phyloP scores from a whole-genome alignment of 2,797 vertebrate species.

The Parambassis ranga region DNA sequence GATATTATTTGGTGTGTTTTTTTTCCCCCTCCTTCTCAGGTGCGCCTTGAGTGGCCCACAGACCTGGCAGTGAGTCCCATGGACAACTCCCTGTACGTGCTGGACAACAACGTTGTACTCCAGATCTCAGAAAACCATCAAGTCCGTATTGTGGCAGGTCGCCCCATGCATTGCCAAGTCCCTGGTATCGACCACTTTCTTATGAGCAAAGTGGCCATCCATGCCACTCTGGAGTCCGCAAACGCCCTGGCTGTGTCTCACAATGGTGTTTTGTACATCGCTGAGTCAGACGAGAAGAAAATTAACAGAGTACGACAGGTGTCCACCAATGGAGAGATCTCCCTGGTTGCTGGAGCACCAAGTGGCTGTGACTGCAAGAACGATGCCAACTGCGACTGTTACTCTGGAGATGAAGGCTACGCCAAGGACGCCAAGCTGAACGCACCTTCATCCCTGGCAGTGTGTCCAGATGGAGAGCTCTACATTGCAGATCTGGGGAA shows the following conservation, averaged over 20 bases:
- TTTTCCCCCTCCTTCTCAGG: slow-evolving; percentile 79
- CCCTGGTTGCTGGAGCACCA: slow-evolving; percentile 91
- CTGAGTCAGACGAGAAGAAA: slow-evolving; percentile 97
- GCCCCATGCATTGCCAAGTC: slow-evolving; percentile 98
- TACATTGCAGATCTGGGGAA: slow-evolving; percentile 95
- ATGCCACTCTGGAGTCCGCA: slow-evolving; percentile 94
- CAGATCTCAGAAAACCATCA: slow-evolving; percentile 99
- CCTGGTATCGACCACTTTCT: slow-evolving; percentile 97
- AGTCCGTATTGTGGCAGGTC: slow-evolving; percentile 93
- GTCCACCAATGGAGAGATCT: slow-evolving; percentile 94
- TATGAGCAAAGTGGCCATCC: slow-evolving; percentile 93
- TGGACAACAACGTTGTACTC: slow-evolving; percentile 97
- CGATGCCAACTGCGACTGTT: slow-evolving; percentile 96
- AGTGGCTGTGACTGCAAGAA: slow-evolving; percentile 98
- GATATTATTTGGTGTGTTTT: slow-evolving; percentile 25
- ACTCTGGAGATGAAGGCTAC: slow-evolving; percentile 95
- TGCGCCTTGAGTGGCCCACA: slow-evolving; percentile 97
- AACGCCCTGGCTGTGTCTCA: slow-evolving; percentile 93
- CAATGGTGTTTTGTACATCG: slow-evolving; percentile 91
- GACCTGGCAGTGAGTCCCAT: slow-evolving; percentile 95
- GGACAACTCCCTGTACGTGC: slow-evolving; percentile 96
- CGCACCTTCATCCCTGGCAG: slow-evolving; percentile 89
- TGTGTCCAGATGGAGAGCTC: slow-evolving; percentile 93
- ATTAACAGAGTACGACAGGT: slow-evolving; percentile 96
- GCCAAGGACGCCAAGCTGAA: slow-evolving; percentile 97